Conservation (phyloP, 2,113 vertebrate species). For the Clarias batrachus region DNA sequence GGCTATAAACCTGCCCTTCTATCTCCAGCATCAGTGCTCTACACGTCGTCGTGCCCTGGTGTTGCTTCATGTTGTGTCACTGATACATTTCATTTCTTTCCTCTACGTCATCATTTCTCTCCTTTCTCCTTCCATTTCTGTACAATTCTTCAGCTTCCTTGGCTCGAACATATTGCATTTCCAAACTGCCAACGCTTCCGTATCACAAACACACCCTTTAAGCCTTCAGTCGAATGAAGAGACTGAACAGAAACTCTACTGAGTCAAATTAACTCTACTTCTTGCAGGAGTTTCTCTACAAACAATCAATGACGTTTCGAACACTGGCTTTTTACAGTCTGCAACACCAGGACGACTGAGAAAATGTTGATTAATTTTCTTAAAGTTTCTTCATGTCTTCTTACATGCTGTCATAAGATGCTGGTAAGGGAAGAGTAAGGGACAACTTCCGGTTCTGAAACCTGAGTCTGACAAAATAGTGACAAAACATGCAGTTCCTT, state of each 20-base stretch:
- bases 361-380: background rate
- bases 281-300: background rate
- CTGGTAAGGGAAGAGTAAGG: no score
- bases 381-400: background rate
- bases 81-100: background rate
- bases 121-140: background rate
- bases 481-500: no score
- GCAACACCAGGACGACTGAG: background rate
- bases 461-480: no score
- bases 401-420: no score
- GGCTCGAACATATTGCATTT: background rate
- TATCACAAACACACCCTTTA: background rate
- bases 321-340: background rate
- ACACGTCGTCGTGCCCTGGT: background rate
- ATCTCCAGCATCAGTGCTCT: background rate
- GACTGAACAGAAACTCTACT: background rate
- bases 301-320: background rate
- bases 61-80: background rate
- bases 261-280: background rate
- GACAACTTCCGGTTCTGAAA: no score
- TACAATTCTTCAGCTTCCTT: background rate
- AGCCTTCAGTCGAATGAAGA: background rate
- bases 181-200: background rate
- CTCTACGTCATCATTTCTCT: background rate
- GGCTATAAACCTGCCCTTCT: constrained; percentile 45